Evolutionary conservation across 1,140 invertebrate genomes (phyloP).

Genomic region (Caenorhabditis latens): DNA sequence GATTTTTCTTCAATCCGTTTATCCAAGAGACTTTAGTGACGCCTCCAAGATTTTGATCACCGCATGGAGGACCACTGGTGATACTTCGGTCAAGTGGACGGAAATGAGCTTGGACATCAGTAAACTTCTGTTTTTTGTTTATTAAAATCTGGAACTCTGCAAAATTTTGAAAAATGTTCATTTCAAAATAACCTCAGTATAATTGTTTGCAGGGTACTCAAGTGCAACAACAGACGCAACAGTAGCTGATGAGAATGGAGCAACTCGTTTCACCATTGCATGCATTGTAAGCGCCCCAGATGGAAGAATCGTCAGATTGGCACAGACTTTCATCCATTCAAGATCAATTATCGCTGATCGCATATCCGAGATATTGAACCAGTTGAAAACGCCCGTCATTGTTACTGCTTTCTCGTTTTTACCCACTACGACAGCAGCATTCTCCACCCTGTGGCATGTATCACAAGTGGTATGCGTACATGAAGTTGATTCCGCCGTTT

Average conservation of each 20-base stretch:
- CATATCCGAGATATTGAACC: conserved; percentile 58
- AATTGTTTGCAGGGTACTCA: conserved; percentile 58
- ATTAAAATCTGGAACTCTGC: conserved; percentile 45
- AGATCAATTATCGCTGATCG: conserved; percentile 53
- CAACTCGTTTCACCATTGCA: conserved; percentile 42
- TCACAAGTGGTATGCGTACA: conserved; percentile 34
- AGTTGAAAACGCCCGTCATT: conserved; percentile 48
- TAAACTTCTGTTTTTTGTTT: conserved; percentile 51
- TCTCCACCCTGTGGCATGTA: conserved; percentile 35
- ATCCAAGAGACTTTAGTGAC: conserved; percentile 44
- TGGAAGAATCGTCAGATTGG: conserved; percentile 49
- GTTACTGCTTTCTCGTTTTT: conserved; percentile 48
- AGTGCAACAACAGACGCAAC: conserved; percentile 55
- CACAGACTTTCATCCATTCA: conserved; percentile 46
- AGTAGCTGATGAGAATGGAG: conserved; percentile 30
- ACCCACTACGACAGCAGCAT: conserved; percentile 54
- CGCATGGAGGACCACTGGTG: conserved; percentile 54
- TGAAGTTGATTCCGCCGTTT: conserved; percentile 11
- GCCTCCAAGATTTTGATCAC: conserved; percentile 50
- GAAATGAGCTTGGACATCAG: conserved; percentile 51
- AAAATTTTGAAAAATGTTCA: not conserved
- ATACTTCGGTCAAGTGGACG: conserved; percentile 48
- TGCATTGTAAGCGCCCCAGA: conserved; percentile 38
- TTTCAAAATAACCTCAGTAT: conserved; percentile 47
- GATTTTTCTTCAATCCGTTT: not conserved